Base-by-base conservation (phyloP, 2,888 invertebrate species). In the Notocelia uddmanniana region DNA sequence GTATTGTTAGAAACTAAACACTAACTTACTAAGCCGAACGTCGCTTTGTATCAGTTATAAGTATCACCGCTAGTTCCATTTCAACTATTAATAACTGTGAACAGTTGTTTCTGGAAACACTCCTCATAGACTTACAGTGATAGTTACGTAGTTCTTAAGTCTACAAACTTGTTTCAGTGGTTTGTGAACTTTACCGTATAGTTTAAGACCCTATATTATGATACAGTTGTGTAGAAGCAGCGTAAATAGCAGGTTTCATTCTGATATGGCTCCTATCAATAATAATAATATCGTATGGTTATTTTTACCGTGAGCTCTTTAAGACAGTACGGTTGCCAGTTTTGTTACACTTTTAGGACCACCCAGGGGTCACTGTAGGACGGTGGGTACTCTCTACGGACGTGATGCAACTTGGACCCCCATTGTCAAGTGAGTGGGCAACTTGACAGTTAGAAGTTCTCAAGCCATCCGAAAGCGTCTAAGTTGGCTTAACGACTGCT, bases 61-160 rank as follows among this genome's bases (percentile, higher is more conserved):
- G 31, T 34, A 34, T 57, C 31, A 31, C 57, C 18, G 26, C 19
- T 10, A n/a, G 15, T 45, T 45, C n/a, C n/a, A 45, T n/a, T 34
- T 26, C 34, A 57, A 57, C 57, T 50, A 50, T 19, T 50, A 50
- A 50, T 50, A 50, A 50, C 50, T n/a, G 45, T n/a, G 45, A 45
- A n/a, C 45, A 45, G 45, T 45, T 6, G 45, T 50, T 11, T 50
- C 50, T 31, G 5, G 34, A 19, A 34, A n/a, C 45, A 6, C 6
- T 34, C 34, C 34, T 2, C 31, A 34, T 31, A 26, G 15, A 23
- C n/a, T n/a, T 11, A n/a, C n/a, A n/a, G 8, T 26, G 26, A 55
- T 55, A 57, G 57, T 57, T 54, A 21, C n/a, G n/a, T n/a, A n/a
- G 21, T 54, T 31, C 18, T 34, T n/a, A 26, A 19, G 31, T 57